phyloP scores from a whole-genome alignment of 2,113 vertebrate species.

The Melospiza georgiana region DNA sequence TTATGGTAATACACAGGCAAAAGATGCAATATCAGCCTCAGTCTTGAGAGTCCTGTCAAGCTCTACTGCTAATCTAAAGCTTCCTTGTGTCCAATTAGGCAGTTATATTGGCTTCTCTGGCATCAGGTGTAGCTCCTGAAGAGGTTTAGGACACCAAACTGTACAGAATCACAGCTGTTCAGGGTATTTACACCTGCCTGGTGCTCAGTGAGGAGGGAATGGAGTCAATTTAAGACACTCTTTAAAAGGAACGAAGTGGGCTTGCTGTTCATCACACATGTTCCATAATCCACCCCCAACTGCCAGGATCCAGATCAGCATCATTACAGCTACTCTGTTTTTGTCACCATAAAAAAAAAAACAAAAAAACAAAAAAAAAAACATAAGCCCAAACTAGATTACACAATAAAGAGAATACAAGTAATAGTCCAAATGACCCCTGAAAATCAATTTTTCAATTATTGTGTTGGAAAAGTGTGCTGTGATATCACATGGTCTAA shows the following conservation, averaged over 20 bases:
- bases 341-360: not conserved
- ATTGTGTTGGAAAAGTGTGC: not conserved
- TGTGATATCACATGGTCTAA: not conserved
- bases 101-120: not conserved
- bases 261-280: slow-evolving; percentile 22
- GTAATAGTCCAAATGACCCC: not conserved
- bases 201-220: slow-evolving; percentile 20
- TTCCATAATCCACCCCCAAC: slow-evolving; percentile 24
- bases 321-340: not conserved
- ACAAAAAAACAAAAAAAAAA: not conserved
- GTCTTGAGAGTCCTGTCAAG: not conserved
- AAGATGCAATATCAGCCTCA: not conserved
- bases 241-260: slow-evolving; percentile 27
- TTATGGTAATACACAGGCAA: not conserved
- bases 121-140: slow-evolving; percentile 18
- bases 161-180: slow-evolving; percentile 32
- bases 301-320: slow-evolving; percentile 20
- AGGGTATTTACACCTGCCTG: not conserved
- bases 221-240: not conserved
- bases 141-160: not conserved
- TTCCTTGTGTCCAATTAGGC: not conserved
- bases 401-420: not conserved
- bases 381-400: not conserved
- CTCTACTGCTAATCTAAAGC: not conserved
- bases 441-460: not conserved